Evolutionary conservation across 2,888 invertebrate genomes (phyloP).

Genomic region (Leptothorax acervorum): DNA sequence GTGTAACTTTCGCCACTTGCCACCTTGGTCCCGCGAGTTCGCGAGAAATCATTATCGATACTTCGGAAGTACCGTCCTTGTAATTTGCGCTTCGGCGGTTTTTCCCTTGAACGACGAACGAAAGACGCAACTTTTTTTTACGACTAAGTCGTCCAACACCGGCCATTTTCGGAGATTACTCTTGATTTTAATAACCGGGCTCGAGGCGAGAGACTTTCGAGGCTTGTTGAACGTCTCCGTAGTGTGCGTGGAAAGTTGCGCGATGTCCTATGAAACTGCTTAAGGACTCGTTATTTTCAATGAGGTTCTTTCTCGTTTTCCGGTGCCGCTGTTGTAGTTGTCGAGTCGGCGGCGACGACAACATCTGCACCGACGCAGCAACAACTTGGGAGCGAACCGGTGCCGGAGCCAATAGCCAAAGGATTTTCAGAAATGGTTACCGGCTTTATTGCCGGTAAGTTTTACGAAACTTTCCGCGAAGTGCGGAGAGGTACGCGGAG

Average conservation of each 20-base stretch:
- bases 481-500: constrained; percentile 10
- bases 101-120: background rate
- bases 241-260: constrained; percentile 42
- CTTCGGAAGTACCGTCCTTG: constrained; percentile 13
- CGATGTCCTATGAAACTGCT: constrained; percentile 39
- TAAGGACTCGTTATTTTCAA: constrained; percentile 65
- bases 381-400: constrained; percentile 26
- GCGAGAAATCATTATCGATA: constrained; percentile 43
- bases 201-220: background rate
- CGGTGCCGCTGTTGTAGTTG: constrained; percentile 28
- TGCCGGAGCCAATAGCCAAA: constrained; percentile 46
- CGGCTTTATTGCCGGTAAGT: constrained; percentile 61
- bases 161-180: constrained; percentile 33
- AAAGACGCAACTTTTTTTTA: constrained; percentile 1
- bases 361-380: constrained; percentile 29
- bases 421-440: constrained; percentile 57
- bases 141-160: background rate
- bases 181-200: constrained; percentile 58
- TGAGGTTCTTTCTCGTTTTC: constrained; percentile 55
- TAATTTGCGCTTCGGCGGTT: background rate
- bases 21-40: constrained; percentile 18
- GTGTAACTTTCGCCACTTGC: constrained; percentile 41
- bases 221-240: constrained; percentile 20
- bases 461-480: constrained; percentile 59
- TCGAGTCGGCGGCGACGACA: constrained; percentile 12